phyloP scores from a whole-genome alignment of 2,797 vertebrate species.

The Eulemur coronatus region DNA sequence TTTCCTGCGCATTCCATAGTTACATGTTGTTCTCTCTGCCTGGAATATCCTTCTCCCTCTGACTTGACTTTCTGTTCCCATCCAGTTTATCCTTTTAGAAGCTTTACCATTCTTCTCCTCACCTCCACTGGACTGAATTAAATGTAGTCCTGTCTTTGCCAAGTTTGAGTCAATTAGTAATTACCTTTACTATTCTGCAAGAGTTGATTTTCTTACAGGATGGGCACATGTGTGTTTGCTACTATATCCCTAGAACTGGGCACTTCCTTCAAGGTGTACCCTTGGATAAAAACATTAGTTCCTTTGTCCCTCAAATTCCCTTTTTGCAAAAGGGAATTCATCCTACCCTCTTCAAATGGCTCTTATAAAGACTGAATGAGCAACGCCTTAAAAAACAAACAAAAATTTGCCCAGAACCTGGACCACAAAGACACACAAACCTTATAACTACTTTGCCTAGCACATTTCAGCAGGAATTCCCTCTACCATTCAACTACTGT shows the following conservation, averaged over 20 bases:
- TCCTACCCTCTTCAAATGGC: not conserved
- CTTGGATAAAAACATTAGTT: not conserved
- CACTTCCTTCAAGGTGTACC: not conserved
- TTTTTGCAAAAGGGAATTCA: not conserved
- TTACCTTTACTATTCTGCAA: not conserved
- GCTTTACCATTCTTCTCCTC: not conserved
- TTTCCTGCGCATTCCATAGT: not conserved
- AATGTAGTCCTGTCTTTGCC: not conserved
- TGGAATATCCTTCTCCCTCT: not conserved
- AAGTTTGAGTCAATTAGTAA: not conserved
- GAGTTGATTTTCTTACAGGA: not conserved
- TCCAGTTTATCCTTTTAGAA: not conserved
- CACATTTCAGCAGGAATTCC: not conserved
- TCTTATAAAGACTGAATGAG: slow-evolving; percentile 7
- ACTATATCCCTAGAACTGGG: not conserved
- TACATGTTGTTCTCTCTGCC: not conserved
- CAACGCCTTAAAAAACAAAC: not conserved
- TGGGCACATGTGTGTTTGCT: not conserved
- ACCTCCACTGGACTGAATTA: not conserved
- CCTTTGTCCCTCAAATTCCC: not conserved
- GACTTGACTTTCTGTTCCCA: not conserved
- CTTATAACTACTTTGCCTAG: not conserved
- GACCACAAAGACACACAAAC: not conserved
- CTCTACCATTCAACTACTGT: not conserved
- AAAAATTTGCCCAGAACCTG: not conserved